Conservation (phyloP, 1,140 invertebrate species). For the Harpegnathos saltator region DNA sequence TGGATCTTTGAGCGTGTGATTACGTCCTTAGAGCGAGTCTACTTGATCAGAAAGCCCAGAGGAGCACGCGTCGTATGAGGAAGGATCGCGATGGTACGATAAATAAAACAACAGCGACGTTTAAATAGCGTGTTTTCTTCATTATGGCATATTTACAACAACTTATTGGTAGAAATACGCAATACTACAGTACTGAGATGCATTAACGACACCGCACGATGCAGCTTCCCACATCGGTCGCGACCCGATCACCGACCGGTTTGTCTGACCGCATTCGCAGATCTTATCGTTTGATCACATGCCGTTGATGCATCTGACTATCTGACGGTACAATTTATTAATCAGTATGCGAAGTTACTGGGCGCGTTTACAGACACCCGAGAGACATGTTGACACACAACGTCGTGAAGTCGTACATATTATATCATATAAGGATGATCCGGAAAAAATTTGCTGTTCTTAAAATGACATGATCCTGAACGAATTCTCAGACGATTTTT, state of each 20-base stretch:
- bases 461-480: no score
- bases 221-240: constrained; percentile 33
- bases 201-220: constrained; percentile 49
- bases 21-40: no score
- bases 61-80: neutral
- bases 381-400: no score
- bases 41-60: no score
- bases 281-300: neutral
- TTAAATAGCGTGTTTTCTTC: constrained; percentile 20
- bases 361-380: no score
- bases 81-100: neutral
- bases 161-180: constrained; percentile 61
- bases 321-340: constrained; percentile 5
- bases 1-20: no score
- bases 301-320: neutral
- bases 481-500: no score
- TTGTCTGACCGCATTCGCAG: neutral
- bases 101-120: constrained; percentile 32
- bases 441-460: no score
- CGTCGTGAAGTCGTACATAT: no score
- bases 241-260: neutral
- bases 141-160: constrained; percentile 64
- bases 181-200: constrained; percentile 43
- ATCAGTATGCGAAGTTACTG: neutral
- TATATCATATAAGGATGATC: no score